Conservation (phyloP, 1,140 invertebrate species). For the Stenopsyche tienmushanensis region DNA sequence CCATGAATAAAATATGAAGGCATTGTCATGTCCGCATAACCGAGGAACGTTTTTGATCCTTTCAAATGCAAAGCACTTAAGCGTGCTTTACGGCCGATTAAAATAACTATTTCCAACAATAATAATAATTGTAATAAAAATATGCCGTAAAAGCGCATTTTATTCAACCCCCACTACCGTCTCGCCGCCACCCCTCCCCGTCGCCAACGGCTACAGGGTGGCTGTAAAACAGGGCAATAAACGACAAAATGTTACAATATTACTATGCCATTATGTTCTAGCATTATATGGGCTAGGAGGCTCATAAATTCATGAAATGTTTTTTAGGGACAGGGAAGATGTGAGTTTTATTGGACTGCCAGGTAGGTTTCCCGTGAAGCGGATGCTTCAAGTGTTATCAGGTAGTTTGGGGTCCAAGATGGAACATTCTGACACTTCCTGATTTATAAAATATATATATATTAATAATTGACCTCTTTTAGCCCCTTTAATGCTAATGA, state of each 20-base stretch:
- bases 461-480: too few relatives aligned
- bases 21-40: constrained; percentile 11
- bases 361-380: constrained; percentile 24
- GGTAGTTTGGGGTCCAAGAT: too few relatives aligned
- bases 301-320: constrained; percentile 37
- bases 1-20: constrained; percentile 5
- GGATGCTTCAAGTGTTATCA: too few relatives aligned
- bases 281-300: constrained; percentile 32
- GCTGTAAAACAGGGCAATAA: constrained; percentile 41
- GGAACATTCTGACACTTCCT: too few relatives aligned
- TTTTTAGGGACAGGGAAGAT: constrained; percentile 35
- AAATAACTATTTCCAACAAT: constrained; percentile 36
- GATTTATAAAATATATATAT: too few relatives aligned
- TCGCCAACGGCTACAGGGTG: constrained; percentile 16
- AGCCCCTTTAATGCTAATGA: too few relatives aligned
- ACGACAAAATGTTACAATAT: constrained; percentile 42
- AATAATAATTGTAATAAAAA: constrained; percentile 42
- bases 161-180: background rate
- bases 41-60: constrained; percentile 4
- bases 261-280: constrained; percentile 41
- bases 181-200: background rate
- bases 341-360: constrained; percentile 28
- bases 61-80: constrained; percentile 11
- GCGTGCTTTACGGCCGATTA: constrained; percentile 30
- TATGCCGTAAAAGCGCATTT: constrained; percentile 37